Conservation (phyloP, 2,888 invertebrate genomes). For the Lottia scabra region DNA sequence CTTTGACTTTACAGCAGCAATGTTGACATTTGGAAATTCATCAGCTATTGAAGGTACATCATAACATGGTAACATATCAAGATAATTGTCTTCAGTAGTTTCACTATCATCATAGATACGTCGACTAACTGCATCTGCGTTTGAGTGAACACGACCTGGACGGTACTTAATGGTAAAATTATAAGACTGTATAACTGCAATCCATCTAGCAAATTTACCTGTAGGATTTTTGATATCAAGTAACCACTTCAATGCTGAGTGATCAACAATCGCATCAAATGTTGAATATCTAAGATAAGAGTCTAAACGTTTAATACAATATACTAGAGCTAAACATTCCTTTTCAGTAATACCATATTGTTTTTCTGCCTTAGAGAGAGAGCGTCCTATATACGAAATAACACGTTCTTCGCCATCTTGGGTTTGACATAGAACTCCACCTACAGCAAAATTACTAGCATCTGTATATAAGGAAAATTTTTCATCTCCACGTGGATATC, state of each 20-base stretch:
- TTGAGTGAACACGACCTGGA: not conserved
- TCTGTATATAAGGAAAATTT: constrained; percentile 16
- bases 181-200: not conserved
- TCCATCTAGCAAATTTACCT: not conserved
- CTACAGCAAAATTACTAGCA: constrained; percentile 7
- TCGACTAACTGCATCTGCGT: not conserved
- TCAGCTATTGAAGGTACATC: not conserved
- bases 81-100: not conserved
- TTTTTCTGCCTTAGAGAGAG: not conserved
- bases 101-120: not conserved
- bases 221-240: constrained; percentile 5
- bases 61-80: not conserved
- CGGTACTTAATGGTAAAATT: not conserved
- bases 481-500: constrained; percentile 9
- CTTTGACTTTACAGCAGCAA: not conserved
- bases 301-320: constrained; percentile 15
- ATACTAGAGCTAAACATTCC: constrained; percentile 20
- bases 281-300: constrained; percentile 4
- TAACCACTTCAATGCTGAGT: constrained; percentile 16
- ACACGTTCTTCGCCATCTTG: not conserved
- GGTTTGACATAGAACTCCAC: constrained; percentile 15
- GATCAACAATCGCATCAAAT: constrained; percentile 7
- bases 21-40: not conserved
- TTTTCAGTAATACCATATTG: constrained; percentile 12
- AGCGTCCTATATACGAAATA: constrained; percentile 1